A percentile compares a stretch with the other conserved stretches of the same genome.
Conservation (phyloP, 2,797 vertebrate species). For the Emydoidea blandingii region DNA sequence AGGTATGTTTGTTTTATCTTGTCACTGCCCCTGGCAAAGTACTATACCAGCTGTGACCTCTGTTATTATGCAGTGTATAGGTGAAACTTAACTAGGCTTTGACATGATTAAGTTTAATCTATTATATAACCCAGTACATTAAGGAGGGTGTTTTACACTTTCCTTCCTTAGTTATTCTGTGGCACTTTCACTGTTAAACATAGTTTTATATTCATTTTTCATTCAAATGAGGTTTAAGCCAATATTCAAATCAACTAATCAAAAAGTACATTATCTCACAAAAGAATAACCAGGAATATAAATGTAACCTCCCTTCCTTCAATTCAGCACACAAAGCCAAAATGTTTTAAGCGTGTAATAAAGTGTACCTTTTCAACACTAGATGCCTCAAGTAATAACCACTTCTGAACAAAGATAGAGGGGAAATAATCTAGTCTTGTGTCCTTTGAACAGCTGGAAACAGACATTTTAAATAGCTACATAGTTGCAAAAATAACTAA, state of each 20-base stretch:
- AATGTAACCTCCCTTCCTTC: background rate
- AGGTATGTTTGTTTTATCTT: background rate
- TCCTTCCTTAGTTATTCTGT: background rate
- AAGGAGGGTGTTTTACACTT: accelerated
- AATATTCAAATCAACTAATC: background rate
- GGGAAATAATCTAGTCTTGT: background rate
- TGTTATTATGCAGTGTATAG: background rate
- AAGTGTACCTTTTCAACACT: background rate
- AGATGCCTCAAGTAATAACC: background rate
- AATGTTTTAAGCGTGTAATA: background rate
- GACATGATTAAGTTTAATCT: background rate
- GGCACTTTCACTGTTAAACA: background rate
- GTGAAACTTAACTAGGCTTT: background rate
- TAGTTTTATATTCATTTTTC: background rate
- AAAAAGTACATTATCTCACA: background rate
- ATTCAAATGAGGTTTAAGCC: background rate
- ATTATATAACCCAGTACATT: background rate
- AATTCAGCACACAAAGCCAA: background rate
- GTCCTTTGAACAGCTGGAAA: background rate
- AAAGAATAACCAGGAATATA: background rate
- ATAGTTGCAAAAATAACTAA: background rate
- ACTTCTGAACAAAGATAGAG: background rate
- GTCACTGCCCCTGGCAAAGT: background rate
- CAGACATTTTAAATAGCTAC: background rate
- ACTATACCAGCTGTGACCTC: background rate